Percentiles rank a stretch among this genome's conserved stretches.
phyloP scores from a whole-genome alignment of 37 sponge, comb jelly and placozoan genomes.

The Axinella damicornis region DNA sequence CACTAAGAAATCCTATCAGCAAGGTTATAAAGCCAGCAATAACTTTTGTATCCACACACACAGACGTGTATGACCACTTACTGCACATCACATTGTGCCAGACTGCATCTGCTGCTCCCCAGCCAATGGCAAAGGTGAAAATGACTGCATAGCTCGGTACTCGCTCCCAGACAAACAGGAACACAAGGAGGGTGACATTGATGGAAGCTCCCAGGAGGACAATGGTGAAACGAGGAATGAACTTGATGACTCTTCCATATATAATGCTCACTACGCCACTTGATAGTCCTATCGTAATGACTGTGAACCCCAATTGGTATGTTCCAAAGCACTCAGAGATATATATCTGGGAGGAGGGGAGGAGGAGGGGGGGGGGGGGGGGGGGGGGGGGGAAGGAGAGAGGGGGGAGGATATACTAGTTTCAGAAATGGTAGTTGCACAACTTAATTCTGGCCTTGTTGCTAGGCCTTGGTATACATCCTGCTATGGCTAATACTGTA shows the following conservation, averaged over 20 bases:
- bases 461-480: too few species aligned
- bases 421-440: too few species aligned
- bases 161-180: slow-evolving; percentile 59
- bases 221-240: slow-evolving; percentile 47
- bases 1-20: too few species aligned
- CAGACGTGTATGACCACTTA: slow-evolving; percentile 27
- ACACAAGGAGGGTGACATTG: slow-evolving; percentile 31
- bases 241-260: slow-evolving; percentile 25
- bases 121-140: slow-evolving; percentile 52
- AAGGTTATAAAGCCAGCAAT: too few species aligned
- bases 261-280: slow-evolving; percentile 30
- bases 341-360: slow-evolving; percentile 6
- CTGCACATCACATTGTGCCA: slow-evolving; percentile 66
- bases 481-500: too few species aligned
- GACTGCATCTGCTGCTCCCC: slow-evolving; percentile 57
- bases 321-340: slow-evolving; percentile 71
- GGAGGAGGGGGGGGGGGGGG: background rate
- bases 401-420: too few species aligned
- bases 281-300: slow-evolving; percentile 41
- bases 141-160: slow-evolving; percentile 38
- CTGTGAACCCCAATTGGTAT: slow-evolving; percentile 44
- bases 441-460: too few species aligned
- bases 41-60: too few species aligned
- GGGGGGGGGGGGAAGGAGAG: too few species aligned
- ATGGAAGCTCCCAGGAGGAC: slow-evolving; percentile 20